A percentile compares a stretch with the other conserved stretches of the same genome.
phyloP scores from a whole-genome alignment of 2,113 vertebrate genomes.

The Calyptommatus sinebrachiatus region DNA sequence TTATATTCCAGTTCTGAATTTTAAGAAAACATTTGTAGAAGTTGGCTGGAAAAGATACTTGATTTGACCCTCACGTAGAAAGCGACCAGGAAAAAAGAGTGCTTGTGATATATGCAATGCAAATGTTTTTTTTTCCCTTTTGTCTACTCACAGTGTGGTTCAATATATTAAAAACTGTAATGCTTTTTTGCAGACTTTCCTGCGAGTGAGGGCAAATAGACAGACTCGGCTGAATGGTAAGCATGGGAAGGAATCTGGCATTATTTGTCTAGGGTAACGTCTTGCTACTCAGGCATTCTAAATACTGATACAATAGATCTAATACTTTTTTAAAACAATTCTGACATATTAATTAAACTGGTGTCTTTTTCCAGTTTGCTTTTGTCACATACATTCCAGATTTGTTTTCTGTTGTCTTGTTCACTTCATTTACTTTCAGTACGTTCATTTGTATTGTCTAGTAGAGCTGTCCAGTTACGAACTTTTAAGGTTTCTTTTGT shows the following conservation, averaged over 20 bases:
- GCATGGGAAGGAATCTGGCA: slow-evolving; percentile 62
- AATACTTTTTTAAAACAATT: background rate
- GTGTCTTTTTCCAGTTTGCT: background rate
- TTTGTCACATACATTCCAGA: background rate
- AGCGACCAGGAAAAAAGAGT: background rate
- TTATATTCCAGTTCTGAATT: background rate
- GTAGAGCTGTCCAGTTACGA: background rate
- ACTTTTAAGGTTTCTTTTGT: background rate
- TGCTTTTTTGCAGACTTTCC: slow-evolving; percentile 83
- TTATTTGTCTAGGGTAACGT: background rate
- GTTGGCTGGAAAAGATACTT: background rate
- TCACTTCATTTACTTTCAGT: background rate
- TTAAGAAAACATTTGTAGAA: background rate
- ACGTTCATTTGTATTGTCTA: background rate
- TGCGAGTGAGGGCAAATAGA: slow-evolving; percentile 96
- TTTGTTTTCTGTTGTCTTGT: background rate
- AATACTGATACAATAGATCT: background rate
- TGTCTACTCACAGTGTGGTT: background rate
- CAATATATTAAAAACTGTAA: slow-evolving; percentile 29
- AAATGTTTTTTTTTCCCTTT: background rate
- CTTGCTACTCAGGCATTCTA: background rate
- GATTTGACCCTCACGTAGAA: slow-evolving; percentile 8
- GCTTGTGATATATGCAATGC: background rate
- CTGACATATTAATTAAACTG: background rate
- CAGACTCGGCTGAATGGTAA: slow-evolving; percentile 98